Evolutionary conservation across 2,797 vertebrate genomes (phyloP), one percentile per base, ranked within the genome.

Genomic region (Lepidocolaptes lacrymiger): DNA sequence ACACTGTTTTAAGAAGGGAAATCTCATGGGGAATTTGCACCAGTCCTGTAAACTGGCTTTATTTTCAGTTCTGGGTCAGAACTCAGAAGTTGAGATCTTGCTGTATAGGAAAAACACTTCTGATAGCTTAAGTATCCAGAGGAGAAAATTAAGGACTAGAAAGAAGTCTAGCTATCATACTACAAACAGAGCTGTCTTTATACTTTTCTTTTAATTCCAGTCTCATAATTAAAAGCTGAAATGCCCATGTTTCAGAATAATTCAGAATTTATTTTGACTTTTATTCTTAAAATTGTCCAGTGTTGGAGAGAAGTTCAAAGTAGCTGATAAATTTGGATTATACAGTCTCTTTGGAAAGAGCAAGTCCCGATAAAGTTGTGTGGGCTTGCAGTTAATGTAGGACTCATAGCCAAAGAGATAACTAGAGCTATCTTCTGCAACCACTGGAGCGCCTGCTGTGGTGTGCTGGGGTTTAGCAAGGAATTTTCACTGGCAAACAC

Each of bases 31-130:
- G 62, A 92, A 73, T 85, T 69, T 59, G 72, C 27, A 32, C 37
- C 51, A 69, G 77, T 91, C 67, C 77, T 82, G 86, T 81, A 87
- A 79, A 39, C 74, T 85, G 67, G 77, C 48, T 93, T 94, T 89
- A 82, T 93, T 94, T 93, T 79, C 86, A 82, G 55, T 71, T 82
- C 58, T 82, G 48, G 84, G 63, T 94, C 78, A 91, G 84, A 59
- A 55, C 48, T 87, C 63, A 61, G 67, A 83, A 10, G 34, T 80
- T 88, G 52, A 67, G 41, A 79, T 80, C 75, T 74, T 89, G 32
- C 34, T 85, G 28, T 36, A 83, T 15, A 61, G 64, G 36, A 85
- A 54, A 64, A 85, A 61, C 27, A 34, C 34, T 82, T 89, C 36
- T 34, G 32, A 77, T 39, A 58, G 34, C 8, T 74, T 71, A 66